Base-by-base conservation (phyloP, 1,140 invertebrate species). In the Wasmannia auropunctata region DNA sequence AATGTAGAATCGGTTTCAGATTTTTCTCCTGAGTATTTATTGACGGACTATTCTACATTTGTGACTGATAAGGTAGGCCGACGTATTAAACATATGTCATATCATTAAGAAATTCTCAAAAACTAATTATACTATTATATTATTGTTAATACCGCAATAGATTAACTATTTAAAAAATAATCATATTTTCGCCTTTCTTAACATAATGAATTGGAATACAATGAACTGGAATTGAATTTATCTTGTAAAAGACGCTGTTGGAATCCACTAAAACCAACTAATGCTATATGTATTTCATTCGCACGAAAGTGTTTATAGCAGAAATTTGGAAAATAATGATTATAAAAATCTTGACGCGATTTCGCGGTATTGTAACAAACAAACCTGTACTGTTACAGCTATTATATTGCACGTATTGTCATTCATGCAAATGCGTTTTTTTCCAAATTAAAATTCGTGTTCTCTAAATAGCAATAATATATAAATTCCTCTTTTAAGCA, bases 21-120 rank as follows among this genome's bases (percentile, higher is more conserved):
- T 37, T 56, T 86, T 86, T 79, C 87, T 72, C 72, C 79, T 89
- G 88, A 90, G 77, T 75, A 62, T 75, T 74, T 60, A 88, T 86
- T 86, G 56, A 34, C 37, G 19, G 14, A 31, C 28, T 28, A 65
- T 63, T 75, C 83, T 74, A 37, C 16, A 37, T 81, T 85, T 65
- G 28, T 25, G 8, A 51, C 70, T 85, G 54, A 40, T 69, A 56
- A 28, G 16, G 16, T 90, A 90, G 88, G 88, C 88, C 88, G 70
- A 81, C 16, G 67, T 76, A 72, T 77, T 67, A 51, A 79, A 77
- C 2, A 51, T 75, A 75, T 85, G 25, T 25, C 54, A 14, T 58
- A n/a, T 67, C 25, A 46, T 87, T 46, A 58, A 63, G 6, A 70
- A 67, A 65, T 37, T 60, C 56, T 51, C 6, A 40, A 40, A 79